Evolutionary conservation across 2,797 vertebrate species (phyloP), one percentile per base, ranked within the genome.

Genomic region (Sebastes iracundus): DNA sequence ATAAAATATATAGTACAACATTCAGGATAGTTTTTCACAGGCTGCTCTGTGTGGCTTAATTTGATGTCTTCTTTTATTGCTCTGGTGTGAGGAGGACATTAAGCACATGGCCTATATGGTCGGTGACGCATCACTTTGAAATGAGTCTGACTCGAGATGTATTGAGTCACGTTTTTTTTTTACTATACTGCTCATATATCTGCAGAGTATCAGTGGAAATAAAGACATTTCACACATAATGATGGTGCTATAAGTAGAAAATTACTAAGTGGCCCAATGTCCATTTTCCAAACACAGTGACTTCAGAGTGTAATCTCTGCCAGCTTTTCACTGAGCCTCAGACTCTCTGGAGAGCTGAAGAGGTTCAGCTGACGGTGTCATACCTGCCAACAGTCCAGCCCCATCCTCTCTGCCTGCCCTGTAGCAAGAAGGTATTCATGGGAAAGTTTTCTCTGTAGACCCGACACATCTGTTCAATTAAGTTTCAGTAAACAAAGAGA

Each of bases 271-370:
- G 63, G 49, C 60, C 13, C 52, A 32, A 2, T 10, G 20, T 79
- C 56, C 14, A 35, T 60, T 88, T 83, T 79, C 71, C 68, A 76
- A 83, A 77, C 7, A 10, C n/a, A 30, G n/a, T 82, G 78, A 87
- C 79, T 38, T 84, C n/a, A 84, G 53, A 72, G 52, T 7, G 3
- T 65, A 63, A 70, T 61, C 33, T 64, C 63, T 71, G 5, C 72
- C 84, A 84, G 75, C 12, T 4, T 9, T 22, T 63, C 58, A 14
- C 20, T 52, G 75, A 63, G 46, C 32, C 33, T 33, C 14, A 52
- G 63, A 60, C 38, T 76, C 38, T 76, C 62, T 75, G 38, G 38
- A n/a, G 72, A 70, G 71, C 42, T 72, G 46, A 79, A 25, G 16
- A 22, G 72, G 35, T 56, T 22, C 75, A 85, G 78, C 70, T 38